Percentiles rank a stretch among this genome's conserved stretches.
These are phyloP conservation scores for Mimumesa dahlbomi DNA, from an alignment of 2,888 invertebrate species.

Conservation along the genomic window DNA sequence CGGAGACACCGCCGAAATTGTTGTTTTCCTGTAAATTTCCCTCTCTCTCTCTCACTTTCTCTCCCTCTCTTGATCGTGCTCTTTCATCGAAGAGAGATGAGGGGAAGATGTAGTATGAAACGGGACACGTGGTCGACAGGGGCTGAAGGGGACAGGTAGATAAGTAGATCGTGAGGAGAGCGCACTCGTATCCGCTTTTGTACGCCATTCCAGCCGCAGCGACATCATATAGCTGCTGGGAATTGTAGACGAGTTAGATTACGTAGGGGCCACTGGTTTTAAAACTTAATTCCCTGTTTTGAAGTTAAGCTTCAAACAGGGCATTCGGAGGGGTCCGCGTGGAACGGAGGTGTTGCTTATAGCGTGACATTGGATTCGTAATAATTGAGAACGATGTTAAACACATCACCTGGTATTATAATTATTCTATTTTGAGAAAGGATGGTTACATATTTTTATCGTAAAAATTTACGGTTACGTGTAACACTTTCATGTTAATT, in stretches of 20 bases:
- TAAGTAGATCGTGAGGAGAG: conserved; percentile 38
- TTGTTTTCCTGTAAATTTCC: conserved; percentile 8
- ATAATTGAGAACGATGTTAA: no score
- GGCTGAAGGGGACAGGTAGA: conserved; percentile 9
- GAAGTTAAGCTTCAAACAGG: conserved; percentile 30
- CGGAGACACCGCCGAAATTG: conserved; percentile 14
- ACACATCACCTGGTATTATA: no score
- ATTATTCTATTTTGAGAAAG: no score
- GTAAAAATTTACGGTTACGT: no score
- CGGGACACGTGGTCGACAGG: neutral
- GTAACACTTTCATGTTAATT: no score
- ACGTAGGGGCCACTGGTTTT: conserved; percentile 29
- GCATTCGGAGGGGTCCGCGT: neutral
- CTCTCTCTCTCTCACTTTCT: neutral
- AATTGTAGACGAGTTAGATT: conserved; percentile 43
- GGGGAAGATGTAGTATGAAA: conserved; percentile 1
- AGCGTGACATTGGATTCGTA: no score
- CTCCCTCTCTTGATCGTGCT: neutral
- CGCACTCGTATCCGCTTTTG: conserved; percentile 33
- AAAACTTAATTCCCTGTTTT: conserved; percentile 40
- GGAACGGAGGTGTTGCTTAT: neutral
- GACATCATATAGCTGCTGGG: conserved; percentile 15
- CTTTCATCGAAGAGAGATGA: neutral
- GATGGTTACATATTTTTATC: no score
- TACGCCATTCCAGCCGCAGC: conserved; percentile 21